A percentile compares a stretch with the other conserved stretches of the same genome.
Evolutionary conservation across 92 coral and sea anemone genomes (phyloP).

Genomic region (Umimayanthus chanpuru): DNA sequence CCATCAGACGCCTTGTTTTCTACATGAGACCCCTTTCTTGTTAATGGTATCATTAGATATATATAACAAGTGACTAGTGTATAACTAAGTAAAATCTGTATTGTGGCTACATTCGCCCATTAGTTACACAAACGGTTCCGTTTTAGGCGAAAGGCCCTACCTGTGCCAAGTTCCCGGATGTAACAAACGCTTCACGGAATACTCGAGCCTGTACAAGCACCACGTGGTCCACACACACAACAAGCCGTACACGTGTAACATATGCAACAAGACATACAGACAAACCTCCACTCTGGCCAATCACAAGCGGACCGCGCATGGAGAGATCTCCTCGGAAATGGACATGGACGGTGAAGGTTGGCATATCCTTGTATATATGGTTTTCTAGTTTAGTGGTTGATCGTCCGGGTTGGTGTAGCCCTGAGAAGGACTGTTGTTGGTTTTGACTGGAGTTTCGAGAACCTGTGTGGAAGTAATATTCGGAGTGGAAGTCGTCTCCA

Average conservation of each 20-base stretch:
- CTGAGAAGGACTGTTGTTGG: too few species aligned
- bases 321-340: conserved; percentile 78
- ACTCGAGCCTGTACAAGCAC: conserved; percentile 96
- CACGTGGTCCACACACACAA: conserved; percentile 99
- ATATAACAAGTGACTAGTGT: too few species aligned
- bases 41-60: too few species aligned
- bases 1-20: too few species aligned
- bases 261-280: conserved; percentile 96
- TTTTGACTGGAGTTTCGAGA: too few species aligned
- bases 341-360: conserved; percentile 61
- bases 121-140: neutral
- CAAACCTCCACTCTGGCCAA: conserved; percentile 99
- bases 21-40: too few species aligned
- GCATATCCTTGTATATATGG: neutral
- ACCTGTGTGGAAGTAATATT: too few species aligned
- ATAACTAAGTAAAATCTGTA: too few species aligned
- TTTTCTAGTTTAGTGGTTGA: neutral
- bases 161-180: conserved; percentile 97
- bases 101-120: neutral
- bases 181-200: conserved; percentile 96
- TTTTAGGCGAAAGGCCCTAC: conserved; percentile 94
- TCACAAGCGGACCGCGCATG: conserved; percentile 97
- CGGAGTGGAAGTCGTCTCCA: too few species aligned
- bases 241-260: conserved; percentile 96
- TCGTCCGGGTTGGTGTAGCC: too few species aligned